Evolutionary conservation across 2,113 vertebrate genomes (phyloP), one percentile per base, ranked within the genome.

Genomic region (Meles meles): DNA sequence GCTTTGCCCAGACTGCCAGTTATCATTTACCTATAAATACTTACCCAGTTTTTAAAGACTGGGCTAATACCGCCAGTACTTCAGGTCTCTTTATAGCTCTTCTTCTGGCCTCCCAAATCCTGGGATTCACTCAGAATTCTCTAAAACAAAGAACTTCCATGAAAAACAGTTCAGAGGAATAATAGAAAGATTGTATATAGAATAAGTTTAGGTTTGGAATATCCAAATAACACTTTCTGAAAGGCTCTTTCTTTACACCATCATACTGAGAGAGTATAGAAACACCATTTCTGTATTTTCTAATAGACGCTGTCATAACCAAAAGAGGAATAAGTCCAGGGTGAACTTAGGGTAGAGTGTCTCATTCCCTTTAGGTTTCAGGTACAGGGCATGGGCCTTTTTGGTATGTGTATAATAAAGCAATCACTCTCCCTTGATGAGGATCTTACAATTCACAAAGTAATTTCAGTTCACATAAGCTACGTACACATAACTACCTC

Each of bases 91-190:
- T 93, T 55, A 4, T 86, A 69, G 52, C 94, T 95, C 7, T 93
- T 89, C 90, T 83, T 65, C 47, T 2, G 47, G 31, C 42, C 5
- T 65, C 37, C 44, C 4, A 74, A 81, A 81, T 84, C 29, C 71
- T 85, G 39, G 18, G 6, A 37, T 72, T 91, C 17, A 94, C 18
- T 80, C 44, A 55, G 61, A 93, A 14, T 81, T 89, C 55, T 88
- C 63, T 57, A 80, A 93, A 94, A 95, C 31, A 49, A 90, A 85
- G 17, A 8, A 85, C 69, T 97, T 95, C 55, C 49, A 79, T 67
- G 31, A 88, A 90, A 96, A 80, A 74, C 0, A 94, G 92, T 39
- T n/a, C 67, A 67, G 17, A 94, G 79, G 49, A 85, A 44, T 52
- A 81, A 69, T 15, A 81, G 10, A 81, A 92, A 94, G 79, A 14